These are phyloP conservation scores for Brachionichthys hirsutus DNA, from an alignment of 2,113 vertebrate species.

Conservation along the genomic window DNA sequence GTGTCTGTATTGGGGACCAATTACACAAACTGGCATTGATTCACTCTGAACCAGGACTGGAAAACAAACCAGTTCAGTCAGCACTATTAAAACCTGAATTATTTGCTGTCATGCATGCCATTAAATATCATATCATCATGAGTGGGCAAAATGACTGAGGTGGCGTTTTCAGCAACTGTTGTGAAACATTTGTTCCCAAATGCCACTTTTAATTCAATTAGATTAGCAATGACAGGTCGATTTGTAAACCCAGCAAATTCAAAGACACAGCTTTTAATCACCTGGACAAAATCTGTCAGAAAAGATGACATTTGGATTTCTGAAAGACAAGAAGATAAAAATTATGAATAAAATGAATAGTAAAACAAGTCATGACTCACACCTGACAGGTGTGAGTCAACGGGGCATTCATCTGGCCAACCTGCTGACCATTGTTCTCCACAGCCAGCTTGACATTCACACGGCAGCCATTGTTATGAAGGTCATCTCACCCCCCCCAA, in stretches of 20 bases:
- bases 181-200: no score
- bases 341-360: constrained; percentile 21
- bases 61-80: constrained; percentile 27
- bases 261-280: no score
- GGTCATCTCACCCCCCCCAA: constrained; percentile 51
- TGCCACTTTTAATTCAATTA: no score
- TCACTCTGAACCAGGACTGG: constrained; percentile 34
- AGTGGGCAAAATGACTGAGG: no score
- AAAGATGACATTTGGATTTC: constrained; percentile 14
- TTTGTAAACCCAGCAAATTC: no score
- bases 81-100: constrained; percentile 9
- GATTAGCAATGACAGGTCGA: no score
- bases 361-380: constrained; percentile 16
- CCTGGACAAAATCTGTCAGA: not conserved
- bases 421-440: constrained; percentile 40
- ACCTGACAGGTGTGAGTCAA: constrained; percentile 40
- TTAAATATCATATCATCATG: no score
- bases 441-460: constrained; percentile 47
- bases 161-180: no score
- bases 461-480: constrained; percentile 57
- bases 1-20: constrained; percentile 21
- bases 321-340: constrained; percentile 17
- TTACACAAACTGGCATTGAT: constrained; percentile 46
- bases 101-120: constrained; percentile 8
- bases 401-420: constrained; percentile 45